Percentiles rank a stretch among this genome's conserved stretches.
Evolutionary conservation across 2,888 invertebrate genomes (phyloP).

Genomic region (Cosmopolites sordidus): DNA sequence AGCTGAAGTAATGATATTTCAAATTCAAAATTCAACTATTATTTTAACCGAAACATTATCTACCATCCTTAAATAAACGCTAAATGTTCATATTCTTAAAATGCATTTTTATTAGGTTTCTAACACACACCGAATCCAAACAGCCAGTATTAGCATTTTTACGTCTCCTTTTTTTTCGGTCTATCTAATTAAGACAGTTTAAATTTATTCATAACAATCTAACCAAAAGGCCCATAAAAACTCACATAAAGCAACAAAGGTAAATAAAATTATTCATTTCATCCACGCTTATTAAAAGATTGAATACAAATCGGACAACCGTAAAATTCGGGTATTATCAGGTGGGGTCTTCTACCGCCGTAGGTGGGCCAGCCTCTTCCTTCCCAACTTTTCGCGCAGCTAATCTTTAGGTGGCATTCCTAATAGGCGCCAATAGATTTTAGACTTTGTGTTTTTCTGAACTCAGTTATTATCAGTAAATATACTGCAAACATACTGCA

Average conservation of each 20-base stretch:
- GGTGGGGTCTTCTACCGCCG: slow-evolving; percentile 7
- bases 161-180: not conserved
- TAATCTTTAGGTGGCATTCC: not conserved
- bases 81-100: no score
- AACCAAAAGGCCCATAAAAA: not conserved
- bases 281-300: slow-evolving; percentile 20
- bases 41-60: no score
- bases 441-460: no score
- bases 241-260: not conserved
- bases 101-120: no score
- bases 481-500: no score
- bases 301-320: slow-evolving; percentile 18
- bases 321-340: slow-evolving; percentile 21
- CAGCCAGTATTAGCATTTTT: not conserved
- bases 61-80: not conserved
- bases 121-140: not conserved
- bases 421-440: not conserved
- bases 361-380: not conserved
- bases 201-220: not conserved
- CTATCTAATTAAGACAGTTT: not conserved
- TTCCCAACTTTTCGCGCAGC: not conserved
- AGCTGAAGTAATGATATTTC: no score
- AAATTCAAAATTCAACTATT: no score
- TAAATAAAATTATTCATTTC: slow-evolving; percentile 13
- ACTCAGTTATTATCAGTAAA: no score